Evolutionary conservation across 2,113 vertebrate genomes (phyloP), one percentile per base, ranked within the genome.

Genomic region (Rhineura floridana): DNA sequence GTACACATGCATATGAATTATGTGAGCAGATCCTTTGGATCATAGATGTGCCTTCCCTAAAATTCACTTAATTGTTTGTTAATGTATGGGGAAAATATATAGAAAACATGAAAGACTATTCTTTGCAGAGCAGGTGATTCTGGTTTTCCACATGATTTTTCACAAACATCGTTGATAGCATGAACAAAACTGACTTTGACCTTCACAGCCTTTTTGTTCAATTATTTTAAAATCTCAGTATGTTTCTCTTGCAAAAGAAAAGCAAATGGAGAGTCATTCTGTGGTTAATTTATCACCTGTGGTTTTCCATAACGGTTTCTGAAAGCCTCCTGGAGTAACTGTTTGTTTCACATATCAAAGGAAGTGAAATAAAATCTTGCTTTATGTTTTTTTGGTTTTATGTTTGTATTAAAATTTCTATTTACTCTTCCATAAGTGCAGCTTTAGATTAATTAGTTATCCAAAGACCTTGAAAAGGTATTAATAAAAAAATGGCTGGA

Each of bases 291-390:
- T 92, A 90, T 94, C 91, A 95, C 95, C 95, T 95, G 92, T 93
- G 93, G 91, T 91, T 96, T 95, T 95, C 89, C 91, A 67, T 87
- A 88, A 94, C 50, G 72, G 72, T 92, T 95, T 93, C 90, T 92
- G 52, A 83, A 81, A 93, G 87, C 89, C 92, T 95, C 30, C 39
- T 94, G 73, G 69, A 90, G 48, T 88, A 89, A 91, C 82, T 93
- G 83, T 91, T 95, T 94, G 91, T 93, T 96, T 93, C 90, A 81
- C 23, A 3, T 93, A 93, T 94, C 90, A 90, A 91, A 95, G 95
- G 95, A 95, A 95, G 90, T 94, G 92, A 94, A 88, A 91, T 94
- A 88, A 95, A 94, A 95, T 96, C 94, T 93, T 95, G 93, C n/a
- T n/a, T n/a, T n/a, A n/a, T n/a, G n/a, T n/a, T n/a, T n/a, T 95